Percentiles rank a stretch among this genome's conserved stretches.
Evolutionary conservation across 2,113 vertebrate genomes (phyloP).

Genomic region (Petroica traversi): DNA sequence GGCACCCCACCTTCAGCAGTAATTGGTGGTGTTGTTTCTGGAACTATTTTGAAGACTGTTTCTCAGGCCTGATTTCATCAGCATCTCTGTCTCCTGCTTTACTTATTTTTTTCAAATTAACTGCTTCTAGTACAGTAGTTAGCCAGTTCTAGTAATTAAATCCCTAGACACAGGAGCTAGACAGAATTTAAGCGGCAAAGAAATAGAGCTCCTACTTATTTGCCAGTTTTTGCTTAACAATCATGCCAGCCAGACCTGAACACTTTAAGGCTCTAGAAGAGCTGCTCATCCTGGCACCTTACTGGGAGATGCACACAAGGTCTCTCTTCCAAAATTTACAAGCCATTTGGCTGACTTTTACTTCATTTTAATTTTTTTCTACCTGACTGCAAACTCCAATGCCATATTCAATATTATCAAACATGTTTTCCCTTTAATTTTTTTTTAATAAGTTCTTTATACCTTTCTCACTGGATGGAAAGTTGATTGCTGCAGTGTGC

Average conservation of each 20-base stretch:
- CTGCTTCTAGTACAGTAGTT: background rate
- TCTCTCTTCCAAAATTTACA: background rate
- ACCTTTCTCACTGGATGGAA: slow-evolving; percentile 75
- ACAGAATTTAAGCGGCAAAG: background rate
- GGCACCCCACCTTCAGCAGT: background rate
- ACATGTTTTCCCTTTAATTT: background rate
- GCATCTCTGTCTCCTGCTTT: background rate
- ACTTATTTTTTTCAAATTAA: background rate
- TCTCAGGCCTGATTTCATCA: background rate
- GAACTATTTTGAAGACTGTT: background rate
- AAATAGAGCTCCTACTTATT: background rate
- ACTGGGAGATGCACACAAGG: background rate
- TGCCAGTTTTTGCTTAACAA: background rate
- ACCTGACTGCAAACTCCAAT: background rate
- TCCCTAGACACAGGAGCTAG: background rate
- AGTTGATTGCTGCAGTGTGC: slow-evolving; percentile 36
- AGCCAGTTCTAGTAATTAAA: background rate
- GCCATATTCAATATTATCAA: background rate
- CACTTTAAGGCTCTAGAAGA: background rate
- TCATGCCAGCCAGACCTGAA: background rate
- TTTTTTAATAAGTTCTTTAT: background rate
- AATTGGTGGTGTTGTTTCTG: background rate
- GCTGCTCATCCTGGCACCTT: background rate
- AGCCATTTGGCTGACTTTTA: background rate
- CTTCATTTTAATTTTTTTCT: background rate